A percentile compares a stretch with the other conserved stretches of the same genome.
Conservation (phyloP, 2,113 vertebrate species). For the Turnix velox region DNA sequence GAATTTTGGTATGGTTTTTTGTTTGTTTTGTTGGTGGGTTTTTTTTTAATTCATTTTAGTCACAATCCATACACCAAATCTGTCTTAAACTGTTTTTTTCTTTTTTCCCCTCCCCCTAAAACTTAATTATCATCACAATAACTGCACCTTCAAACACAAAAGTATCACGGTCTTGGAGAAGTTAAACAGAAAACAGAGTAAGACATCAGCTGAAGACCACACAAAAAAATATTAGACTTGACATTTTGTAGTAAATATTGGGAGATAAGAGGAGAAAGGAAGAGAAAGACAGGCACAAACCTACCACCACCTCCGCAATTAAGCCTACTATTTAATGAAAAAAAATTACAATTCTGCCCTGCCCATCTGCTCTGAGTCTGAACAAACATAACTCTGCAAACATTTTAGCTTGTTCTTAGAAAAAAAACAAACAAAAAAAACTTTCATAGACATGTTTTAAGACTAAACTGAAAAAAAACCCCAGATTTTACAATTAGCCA, state of each 20-base stretch:
- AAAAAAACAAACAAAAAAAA: too few relatives aligned
- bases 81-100: background rate
- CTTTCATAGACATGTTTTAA: conserved; percentile 51
- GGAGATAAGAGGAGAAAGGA: background rate
- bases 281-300: conserved; percentile 74
- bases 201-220: background rate
- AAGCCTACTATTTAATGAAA: conserved; percentile 60
- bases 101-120: background rate
- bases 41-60: background rate
- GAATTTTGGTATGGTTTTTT: too few relatives aligned
- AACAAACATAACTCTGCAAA: conserved; percentile 79
- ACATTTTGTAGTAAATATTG: background rate
- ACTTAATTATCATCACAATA: background rate
- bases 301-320: conserved; percentile 82
- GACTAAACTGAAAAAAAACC: conserved; percentile 61
- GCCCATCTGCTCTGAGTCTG: conserved; percentile 89
- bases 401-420: conserved; percentile 75
- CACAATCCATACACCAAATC: background rate
- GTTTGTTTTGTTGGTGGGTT: background rate
- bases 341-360: conserved; percentile 76
- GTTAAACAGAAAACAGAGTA: background rate
- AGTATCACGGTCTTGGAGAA: background rate
- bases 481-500: conserved; percentile 27
- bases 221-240: background rate
- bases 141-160: background rate